These are phyloP conservation scores for Oreochromis aureus DNA, from an alignment of 2,113 vertebrate genomes.

Conservation along the genomic window DNA sequence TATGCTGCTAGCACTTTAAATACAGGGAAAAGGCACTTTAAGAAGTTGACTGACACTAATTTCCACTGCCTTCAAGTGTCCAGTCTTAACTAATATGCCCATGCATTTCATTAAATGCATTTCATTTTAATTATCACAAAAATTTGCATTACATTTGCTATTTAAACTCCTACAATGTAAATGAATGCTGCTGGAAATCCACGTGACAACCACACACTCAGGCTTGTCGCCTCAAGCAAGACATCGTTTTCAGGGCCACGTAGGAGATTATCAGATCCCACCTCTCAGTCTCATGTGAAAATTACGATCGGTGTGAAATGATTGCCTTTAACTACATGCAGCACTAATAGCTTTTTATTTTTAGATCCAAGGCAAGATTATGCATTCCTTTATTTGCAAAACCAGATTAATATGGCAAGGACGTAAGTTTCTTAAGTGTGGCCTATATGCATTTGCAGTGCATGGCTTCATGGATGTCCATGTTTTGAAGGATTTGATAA, in stretches of 20 bases:
- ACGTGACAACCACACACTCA: neutral
- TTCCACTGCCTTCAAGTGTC: neutral
- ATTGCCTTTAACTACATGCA: conserved; percentile 8
- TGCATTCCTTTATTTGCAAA: neutral
- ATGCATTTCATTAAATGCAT: neutral
- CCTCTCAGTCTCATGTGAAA: neutral
- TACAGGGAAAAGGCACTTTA: neutral
- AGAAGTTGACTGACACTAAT: neutral
- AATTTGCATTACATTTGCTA: neutral
- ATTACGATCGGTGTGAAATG: neutral
- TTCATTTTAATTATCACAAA: neutral
- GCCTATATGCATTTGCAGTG: neutral
- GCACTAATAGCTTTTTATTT: conserved; percentile 19
- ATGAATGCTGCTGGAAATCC: neutral
- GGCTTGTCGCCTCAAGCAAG: neutral
- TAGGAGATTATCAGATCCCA: neutral
- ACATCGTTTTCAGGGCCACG: neutral
- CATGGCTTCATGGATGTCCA: neutral
- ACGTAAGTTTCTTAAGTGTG: neutral
- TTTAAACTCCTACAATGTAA: neutral
- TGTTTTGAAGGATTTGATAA: neutral
- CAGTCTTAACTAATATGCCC: neutral
- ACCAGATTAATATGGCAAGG: neutral
- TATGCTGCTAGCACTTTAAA: neutral
- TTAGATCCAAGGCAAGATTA: neutral